Percentiles rank a stretch among this genome's conserved stretches.
These are phyloP conservation scores for Brachionus calyciflorus DNA, from an alignment of 1,140 invertebrate genomes.

Conservation along the genomic window DNA sequence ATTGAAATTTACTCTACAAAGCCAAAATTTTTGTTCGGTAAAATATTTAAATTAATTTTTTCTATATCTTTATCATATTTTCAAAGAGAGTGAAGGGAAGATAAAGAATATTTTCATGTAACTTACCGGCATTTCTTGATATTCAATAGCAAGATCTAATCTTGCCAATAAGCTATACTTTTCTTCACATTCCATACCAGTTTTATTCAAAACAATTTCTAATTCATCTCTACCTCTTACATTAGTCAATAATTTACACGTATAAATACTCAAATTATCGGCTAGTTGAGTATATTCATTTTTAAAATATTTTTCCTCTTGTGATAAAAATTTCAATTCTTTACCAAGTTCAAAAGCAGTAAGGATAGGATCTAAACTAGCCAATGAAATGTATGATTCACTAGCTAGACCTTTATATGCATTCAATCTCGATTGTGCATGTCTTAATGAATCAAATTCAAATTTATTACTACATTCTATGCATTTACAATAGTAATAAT, in stretches of 20 bases:
- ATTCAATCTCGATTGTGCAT: slow-evolving; percentile 54
- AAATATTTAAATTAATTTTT: too few relatives aligned
- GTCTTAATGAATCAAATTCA: slow-evolving; percentile 55
- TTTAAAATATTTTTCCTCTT: slow-evolving; percentile 45
- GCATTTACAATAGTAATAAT: slow-evolving; percentile 66
- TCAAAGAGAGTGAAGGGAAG: too few relatives aligned
- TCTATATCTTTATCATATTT: too few relatives aligned
- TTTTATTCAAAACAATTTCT: slow-evolving; percentile 56
- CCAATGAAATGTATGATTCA: slow-evolving; percentile 67
- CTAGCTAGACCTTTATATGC: slow-evolving; percentile 58
- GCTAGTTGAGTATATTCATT: slow-evolving; percentile 65
- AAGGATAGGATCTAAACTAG: slow-evolving; percentile 68
- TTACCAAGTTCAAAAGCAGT: slow-evolving; percentile 66
- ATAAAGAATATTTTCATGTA: too few relatives aligned
- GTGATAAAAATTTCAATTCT: slow-evolving; percentile 59
- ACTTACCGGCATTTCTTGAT: slow-evolving; percentile 53
- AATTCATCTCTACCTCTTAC: slow-evolving; percentile 56
- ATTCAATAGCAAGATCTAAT: slow-evolving; percentile 57
- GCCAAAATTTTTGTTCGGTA: too few relatives aligned
- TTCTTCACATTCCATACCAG: slow-evolving; percentile 52
- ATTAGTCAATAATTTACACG: slow-evolving; percentile 56
- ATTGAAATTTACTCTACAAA: too few relatives aligned
- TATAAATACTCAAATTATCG: slow-evolving; percentile 61
- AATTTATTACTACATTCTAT: slow-evolving; percentile 62
- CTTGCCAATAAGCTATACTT: slow-evolving; percentile 56